phyloP scores from a whole-genome alignment of 2,888 invertebrate species.

The Drosophila paranaensis region DNA sequence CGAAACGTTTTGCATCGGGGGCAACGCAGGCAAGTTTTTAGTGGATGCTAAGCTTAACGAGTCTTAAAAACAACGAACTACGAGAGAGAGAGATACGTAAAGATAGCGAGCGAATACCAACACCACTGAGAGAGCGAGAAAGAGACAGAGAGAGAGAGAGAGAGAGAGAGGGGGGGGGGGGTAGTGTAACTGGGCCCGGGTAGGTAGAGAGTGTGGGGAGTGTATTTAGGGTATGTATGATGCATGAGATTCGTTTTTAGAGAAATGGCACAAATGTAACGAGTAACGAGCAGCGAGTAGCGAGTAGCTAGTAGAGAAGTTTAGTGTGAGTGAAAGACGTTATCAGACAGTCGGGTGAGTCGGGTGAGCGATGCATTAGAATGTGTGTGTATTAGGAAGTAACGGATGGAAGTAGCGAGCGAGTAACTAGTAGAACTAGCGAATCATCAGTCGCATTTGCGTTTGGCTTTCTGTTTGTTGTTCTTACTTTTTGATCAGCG shows the following conservation, averaged over 20 bases:
- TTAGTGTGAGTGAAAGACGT: constrained; percentile 28
- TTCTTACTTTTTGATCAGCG: constrained; percentile 88
- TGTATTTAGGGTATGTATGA: constrained; percentile 23
- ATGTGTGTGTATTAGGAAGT: constrained; percentile 31
- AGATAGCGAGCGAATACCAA: constrained; percentile 45
- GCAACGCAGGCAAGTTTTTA: constrained; percentile 68
- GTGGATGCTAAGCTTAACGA: constrained; percentile 63
- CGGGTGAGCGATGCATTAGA: constrained; percentile 19
- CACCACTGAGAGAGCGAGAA: constrained; percentile 35
- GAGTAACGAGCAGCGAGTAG: constrained; percentile 21
- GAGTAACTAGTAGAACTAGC: constrained; percentile 44
- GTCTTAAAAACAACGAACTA: constrained; percentile 61
- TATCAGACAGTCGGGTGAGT: constrained; percentile 23
- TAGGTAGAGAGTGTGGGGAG: constrained; percentile 1
- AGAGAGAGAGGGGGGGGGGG: constrained; percentile 13
- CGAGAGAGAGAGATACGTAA: constrained; percentile 41
- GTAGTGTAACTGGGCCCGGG: constrained; percentile 22
- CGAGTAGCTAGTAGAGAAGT: constrained; percentile 13
- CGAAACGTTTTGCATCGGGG: constrained; percentile 33
- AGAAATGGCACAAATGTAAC: constrained; percentile 53
- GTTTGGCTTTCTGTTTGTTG: constrained; percentile 26
- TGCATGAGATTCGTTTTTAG: constrained; percentile 50
- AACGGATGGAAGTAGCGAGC: constrained; percentile 31
- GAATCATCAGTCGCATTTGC: constrained; percentile 33
- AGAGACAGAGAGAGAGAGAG: constrained; percentile 1